phyloP scores from a whole-genome alignment of 2,113 vertebrate genomes.

The Cavia aperea region DNA sequence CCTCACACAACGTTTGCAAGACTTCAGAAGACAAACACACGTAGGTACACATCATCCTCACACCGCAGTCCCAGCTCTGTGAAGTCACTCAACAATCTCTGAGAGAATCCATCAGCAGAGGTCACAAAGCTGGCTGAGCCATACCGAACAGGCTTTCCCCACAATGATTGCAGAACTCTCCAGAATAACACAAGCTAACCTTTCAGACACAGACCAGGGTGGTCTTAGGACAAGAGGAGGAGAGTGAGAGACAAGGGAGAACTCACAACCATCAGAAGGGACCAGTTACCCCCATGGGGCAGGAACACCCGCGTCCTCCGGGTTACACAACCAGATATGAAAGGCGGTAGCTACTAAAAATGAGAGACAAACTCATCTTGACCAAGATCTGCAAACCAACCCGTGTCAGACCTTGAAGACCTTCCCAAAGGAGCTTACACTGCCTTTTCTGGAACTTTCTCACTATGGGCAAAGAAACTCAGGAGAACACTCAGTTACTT shows the following conservation, averaged over 20 bases:
- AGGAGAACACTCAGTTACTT: background rate
- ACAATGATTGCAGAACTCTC: background rate
- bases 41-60: background rate
- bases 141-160: background rate
- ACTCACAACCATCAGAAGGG: background rate
- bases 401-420: background rate
- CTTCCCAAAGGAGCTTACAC: accelerated
- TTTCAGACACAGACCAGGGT: background rate
- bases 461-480: background rate
- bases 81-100: background rate
- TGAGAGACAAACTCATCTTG: accelerated
- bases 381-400: background rate
- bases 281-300: background rate
- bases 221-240: background rate
- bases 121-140: background rate
- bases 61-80: too few species aligned
- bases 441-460: background rate
- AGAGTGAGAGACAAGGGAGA: background rate
- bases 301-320: background rate
- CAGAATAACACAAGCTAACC: background rate
- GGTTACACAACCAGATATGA: background rate
- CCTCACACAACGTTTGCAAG: background rate
- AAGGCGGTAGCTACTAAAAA: background rate
- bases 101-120: background rate
- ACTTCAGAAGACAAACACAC: background rate